A percentile compares a stretch with the other conserved stretches of the same genome.
These are phyloP conservation scores for Ginglymostoma cirratum DNA, from an alignment of 2,113 vertebrate species.

Conservation along the genomic window DNA sequence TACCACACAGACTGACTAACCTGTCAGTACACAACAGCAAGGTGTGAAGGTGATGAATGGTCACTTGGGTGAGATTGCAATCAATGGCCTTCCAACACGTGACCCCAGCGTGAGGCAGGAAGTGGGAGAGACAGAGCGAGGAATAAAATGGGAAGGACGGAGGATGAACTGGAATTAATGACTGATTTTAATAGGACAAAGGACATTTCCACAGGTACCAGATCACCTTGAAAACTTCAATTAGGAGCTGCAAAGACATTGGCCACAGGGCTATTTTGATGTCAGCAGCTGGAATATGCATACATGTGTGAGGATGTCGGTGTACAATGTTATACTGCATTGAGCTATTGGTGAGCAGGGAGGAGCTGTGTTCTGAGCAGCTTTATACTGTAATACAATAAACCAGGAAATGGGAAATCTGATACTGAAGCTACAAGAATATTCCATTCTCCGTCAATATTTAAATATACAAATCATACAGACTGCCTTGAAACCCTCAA, in stretches of 20 bases:
- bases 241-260: background rate
- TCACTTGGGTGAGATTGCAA: background rate
- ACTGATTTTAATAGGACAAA: background rate
- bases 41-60: background rate
- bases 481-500: background rate
- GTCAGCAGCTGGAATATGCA: background rate
- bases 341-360: background rate
- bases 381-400: background rate
- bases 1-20: background rate
- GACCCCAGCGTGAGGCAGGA: background rate
- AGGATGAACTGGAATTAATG: background rate
- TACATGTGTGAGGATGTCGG: background rate
- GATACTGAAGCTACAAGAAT: background rate
- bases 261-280: background rate
- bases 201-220: background rate
- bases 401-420: background rate
- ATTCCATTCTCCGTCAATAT: background rate
- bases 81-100: background rate
- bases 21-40: background rate
- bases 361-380: background rate
- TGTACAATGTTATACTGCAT: background rate
- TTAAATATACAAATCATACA: background rate
- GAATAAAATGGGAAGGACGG: background rate
- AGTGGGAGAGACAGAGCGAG: background rate
- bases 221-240: background rate